Percentiles rank a stretch among this genome's conserved stretches.
Conservation (phyloP, 1,140 invertebrate species). For the Hyphantria cunea region DNA sequence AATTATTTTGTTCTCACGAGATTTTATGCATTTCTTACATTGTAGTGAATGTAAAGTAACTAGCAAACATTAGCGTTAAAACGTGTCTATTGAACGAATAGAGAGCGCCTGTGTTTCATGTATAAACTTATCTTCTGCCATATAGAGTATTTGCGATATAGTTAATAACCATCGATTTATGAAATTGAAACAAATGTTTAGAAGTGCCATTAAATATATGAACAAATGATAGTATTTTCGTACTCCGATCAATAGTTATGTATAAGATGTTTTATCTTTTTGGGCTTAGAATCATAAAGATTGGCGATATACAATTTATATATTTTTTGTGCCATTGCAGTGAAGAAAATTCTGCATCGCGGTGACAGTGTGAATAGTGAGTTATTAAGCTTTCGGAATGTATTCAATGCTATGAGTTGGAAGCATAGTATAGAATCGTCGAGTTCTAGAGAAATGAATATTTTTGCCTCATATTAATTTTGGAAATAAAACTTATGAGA, state of each 20-base stretch:
- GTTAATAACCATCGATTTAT: slow-evolving; percentile 26
- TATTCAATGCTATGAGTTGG: not conserved
- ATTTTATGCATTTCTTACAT: slow-evolving; percentile 31
- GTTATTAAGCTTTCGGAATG: not conserved
- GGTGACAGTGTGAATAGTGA: slow-evolving; percentile 1
- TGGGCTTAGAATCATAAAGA: slow-evolving; percentile 10
- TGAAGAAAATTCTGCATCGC: not conserved
- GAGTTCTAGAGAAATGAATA: no score
- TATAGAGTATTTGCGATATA: slow-evolving; percentile 44
- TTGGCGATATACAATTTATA: slow-evolving; percentile 16
- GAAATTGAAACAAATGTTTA: slow-evolving; percentile 53
- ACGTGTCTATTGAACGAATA: slow-evolving; percentile 18
- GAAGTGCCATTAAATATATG: slow-evolving; percentile 74
- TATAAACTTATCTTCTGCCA: slow-evolving; percentile 22
- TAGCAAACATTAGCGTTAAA: slow-evolving; percentile 24
- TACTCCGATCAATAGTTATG: slow-evolving; percentile 65
- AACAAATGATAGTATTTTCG: slow-evolving; percentile 69
- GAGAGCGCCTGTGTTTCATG: slow-evolving; percentile 10
- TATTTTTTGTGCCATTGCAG: slow-evolving; percentile 39
- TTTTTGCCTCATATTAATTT: no score
- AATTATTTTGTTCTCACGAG: slow-evolving; percentile 14
- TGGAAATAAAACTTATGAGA: no score
- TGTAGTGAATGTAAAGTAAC: slow-evolving; percentile 24
- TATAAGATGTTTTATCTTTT: slow-evolving; percentile 49
- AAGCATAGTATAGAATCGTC: no score